Evolutionary conservation across 1,140 invertebrate species (phyloP), one percentile per base, ranked within the genome.

Genomic region (Xylocopa sonorina): DNA sequence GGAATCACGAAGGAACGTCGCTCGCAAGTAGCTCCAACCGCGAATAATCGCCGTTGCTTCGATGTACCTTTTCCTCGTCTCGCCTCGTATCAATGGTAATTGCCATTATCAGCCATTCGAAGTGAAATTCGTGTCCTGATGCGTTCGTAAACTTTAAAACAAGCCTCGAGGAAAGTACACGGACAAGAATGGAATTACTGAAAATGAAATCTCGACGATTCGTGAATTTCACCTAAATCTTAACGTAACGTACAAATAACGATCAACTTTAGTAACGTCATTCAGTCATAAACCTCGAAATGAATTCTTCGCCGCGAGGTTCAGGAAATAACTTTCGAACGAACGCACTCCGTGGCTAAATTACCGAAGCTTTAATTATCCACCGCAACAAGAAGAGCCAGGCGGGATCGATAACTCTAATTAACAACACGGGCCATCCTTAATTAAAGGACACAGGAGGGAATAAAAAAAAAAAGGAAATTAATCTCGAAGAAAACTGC

Each of bases 341-440:
- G 34, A 24, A 63, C 3, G n/a, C n/a, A 24, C 38, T 62, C 2
- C 21, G 12, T 12, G 32, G 21, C 0, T 6, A 38, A 62, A 62
- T 62, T 24, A 62, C 12, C 29, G 18, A 57, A 32, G 55, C 27
- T 60, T 34, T 60, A 60, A 60, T 60, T 60, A 60, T 16, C 21
- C 3, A 14, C 16, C 21, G 21, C 57, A 62, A 64, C 41, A 32
- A n/a, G n/a, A 29, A 32, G 10, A 27, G 1, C 21, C 9, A n/a
- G 12, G 38, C 3, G 2, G 2, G 32, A 67, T 55, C 32, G 50
- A 55, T 41, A 24, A 53, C 41, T 41, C 29, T 41, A 69, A 53
- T 69, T 55, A 69, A 53, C 32, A 27, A 38, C 6, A 32, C 7
- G 6, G 29, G 21, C 3, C 32, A 41, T 10, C 14, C 34, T 12